These are phyloP conservation scores for Cephalopachus bancanus DNA, from an alignment of 2,797 vertebrate genomes.

Conservation along the genomic window DNA sequence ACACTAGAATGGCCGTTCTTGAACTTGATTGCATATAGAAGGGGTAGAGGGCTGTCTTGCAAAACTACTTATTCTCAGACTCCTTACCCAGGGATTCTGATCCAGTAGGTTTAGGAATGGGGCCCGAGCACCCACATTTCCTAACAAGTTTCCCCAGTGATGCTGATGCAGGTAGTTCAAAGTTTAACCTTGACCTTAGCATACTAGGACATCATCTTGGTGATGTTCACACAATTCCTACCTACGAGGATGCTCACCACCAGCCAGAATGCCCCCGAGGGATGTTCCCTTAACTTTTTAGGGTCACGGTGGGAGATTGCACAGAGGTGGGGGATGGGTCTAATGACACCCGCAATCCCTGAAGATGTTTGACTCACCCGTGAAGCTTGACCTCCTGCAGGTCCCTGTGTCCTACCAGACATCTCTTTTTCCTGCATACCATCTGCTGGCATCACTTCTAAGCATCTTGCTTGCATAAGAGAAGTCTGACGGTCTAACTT, in stretches of 20 bases:
- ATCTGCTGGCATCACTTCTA: background rate
- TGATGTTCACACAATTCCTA: background rate
- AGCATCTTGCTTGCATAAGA: background rate
- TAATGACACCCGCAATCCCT: background rate
- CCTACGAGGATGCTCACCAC: background rate
- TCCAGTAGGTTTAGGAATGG: background rate
- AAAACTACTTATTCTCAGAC: background rate
- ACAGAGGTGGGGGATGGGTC: background rate
- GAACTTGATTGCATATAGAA: background rate
- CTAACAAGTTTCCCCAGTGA: background rate
- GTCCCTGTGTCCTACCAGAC: background rate
- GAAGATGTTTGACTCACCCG: background rate
- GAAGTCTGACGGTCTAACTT: background rate
- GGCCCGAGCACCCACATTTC: background rate
- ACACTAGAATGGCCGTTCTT: background rate
- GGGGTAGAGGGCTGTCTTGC: background rate
- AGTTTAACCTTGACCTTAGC: slow-evolving; percentile 16
- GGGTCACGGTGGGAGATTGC: background rate
- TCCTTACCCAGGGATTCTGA: background rate
- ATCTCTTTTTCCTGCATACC: background rate
- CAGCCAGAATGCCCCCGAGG: background rate
- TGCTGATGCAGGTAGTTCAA: background rate
- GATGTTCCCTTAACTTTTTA: background rate
- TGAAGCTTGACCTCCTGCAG: background rate
- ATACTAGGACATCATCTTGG: background rate